phyloP scores from a whole-genome alignment of 2,888 invertebrate genomes.

The Fabriciana adippe region DNA sequence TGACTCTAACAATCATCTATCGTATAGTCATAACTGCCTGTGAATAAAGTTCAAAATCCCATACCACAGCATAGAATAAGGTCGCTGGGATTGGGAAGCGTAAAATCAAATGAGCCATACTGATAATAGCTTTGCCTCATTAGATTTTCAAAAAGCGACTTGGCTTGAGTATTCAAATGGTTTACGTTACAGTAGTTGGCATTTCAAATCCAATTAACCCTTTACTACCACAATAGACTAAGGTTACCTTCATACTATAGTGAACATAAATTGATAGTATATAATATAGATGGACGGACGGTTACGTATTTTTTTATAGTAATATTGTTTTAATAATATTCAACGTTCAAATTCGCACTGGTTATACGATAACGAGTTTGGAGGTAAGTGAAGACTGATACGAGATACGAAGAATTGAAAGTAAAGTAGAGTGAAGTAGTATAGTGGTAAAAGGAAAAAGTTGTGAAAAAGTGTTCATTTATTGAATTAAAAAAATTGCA shows the following conservation, averaged over 20 bases:
- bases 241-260: not conserved
- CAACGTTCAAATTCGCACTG: too few relatives aligned
- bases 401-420: too few relatives aligned
- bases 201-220: conserved; percentile 28
- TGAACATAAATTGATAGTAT: too few relatives aligned
- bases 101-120: conserved; percentile 70
- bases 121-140: conserved; percentile 65
- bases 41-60: conserved; percentile 61
- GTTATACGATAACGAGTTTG: too few relatives aligned
- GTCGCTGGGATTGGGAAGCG: conserved; percentile 57
- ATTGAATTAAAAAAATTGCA: too few relatives aligned
- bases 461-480: too few relatives aligned
- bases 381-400: too few relatives aligned
- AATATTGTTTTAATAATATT: too few relatives aligned
- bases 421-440: too few relatives aligned
- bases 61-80: conserved; percentile 48
- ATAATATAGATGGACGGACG: too few relatives aligned
- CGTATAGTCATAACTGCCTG: conserved; percentile 57
- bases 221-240: not conserved
- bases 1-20: conserved; percentile 53
- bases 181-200: conserved; percentile 31
- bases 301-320: too few relatives aligned
- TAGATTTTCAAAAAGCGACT: conserved; percentile 52
- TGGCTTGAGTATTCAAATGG: conserved; percentile 39
- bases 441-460: too few relatives aligned